Evolutionary conservation across 1,140 invertebrate species (phyloP).

Genomic region (Magallana angulata): DNA sequence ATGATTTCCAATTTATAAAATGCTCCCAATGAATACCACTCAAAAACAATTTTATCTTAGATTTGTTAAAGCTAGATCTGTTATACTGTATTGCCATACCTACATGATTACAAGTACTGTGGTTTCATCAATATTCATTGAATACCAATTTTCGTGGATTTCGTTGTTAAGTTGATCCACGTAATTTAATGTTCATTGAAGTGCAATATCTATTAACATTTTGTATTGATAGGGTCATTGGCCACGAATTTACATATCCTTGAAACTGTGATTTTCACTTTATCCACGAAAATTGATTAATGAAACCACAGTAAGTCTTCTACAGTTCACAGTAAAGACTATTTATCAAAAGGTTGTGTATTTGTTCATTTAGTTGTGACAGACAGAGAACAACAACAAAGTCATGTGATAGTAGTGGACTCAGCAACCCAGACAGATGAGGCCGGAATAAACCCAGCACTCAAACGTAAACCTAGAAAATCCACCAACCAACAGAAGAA

Average conservation of each 20-base stretch:
- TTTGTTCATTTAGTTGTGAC: neutral
- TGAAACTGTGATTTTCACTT: too few species aligned
- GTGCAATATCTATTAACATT: too few species aligned
- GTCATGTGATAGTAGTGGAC: neutral
- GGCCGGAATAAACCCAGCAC: neutral
- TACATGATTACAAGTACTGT: too few species aligned
- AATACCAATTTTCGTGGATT: too few species aligned
- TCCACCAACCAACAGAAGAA: slow-evolving; percentile 37
- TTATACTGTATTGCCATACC: neutral
- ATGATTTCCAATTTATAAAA: neutral
- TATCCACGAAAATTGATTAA: too few species aligned
- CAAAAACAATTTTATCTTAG: neutral
- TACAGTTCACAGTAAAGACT: neutral
- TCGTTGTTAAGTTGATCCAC: too few species aligned
- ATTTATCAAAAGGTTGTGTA: neutral
- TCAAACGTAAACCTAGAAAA: slow-evolving; percentile 25
- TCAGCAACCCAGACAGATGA: slow-evolving; percentile 23
- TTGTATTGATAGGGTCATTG: too few species aligned
- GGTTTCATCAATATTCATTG: too few species aligned
- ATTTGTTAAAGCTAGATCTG: neutral
- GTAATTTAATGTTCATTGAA: too few species aligned
- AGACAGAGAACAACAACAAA: neutral
- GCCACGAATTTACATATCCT: too few species aligned
- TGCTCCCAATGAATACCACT: neutral
- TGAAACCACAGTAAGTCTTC: neutral